Evolutionary conservation across 2,797 vertebrate genomes (phyloP).

Genomic region (Xyrichtys novacula): DNA sequence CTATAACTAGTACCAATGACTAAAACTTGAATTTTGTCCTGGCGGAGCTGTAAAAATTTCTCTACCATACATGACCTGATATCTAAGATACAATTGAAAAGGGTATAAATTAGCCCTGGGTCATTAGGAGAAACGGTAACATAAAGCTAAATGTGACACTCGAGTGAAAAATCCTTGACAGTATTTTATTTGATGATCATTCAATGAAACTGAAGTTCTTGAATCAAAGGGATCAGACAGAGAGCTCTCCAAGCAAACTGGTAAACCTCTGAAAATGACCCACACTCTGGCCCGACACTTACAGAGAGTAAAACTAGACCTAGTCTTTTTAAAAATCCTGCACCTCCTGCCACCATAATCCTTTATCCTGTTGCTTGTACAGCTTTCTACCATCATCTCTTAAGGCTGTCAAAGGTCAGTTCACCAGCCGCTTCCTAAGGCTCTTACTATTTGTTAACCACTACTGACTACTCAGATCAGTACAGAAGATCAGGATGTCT

Average conservation of each 20-base stretch:
- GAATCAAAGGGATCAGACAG: conserved; percentile 1
- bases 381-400: conserved; percentile 58
- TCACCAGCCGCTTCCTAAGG: conserved; percentile 59
- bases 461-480: conserved; percentile 36
- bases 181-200: not conserved
- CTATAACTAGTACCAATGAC: too few relatives aligned
- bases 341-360: conserved; percentile 51
- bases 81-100: too few relatives aligned
- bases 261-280: not conserved
- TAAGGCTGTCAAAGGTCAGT: conserved; percentile 62
- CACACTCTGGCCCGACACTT: not conserved
- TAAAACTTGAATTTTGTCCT: too few relatives aligned
- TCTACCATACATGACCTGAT: too few relatives aligned
- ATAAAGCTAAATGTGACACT: too few relatives aligned
- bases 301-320: not conserved
- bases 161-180: not conserved
- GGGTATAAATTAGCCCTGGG: too few relatives aligned
- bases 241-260: too few relatives aligned
- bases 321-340: conserved; percentile 16
- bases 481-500: conserved; percentile 31
- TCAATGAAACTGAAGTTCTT: not conserved
- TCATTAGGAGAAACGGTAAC: too few relatives aligned
- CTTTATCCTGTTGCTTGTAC: conserved; percentile 41
- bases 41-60: too few relatives aligned
- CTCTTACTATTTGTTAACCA: conserved; percentile 69